Base-by-base conservation (phyloP, 1,140 invertebrate genomes). In the Galleria mellonella region DNA sequence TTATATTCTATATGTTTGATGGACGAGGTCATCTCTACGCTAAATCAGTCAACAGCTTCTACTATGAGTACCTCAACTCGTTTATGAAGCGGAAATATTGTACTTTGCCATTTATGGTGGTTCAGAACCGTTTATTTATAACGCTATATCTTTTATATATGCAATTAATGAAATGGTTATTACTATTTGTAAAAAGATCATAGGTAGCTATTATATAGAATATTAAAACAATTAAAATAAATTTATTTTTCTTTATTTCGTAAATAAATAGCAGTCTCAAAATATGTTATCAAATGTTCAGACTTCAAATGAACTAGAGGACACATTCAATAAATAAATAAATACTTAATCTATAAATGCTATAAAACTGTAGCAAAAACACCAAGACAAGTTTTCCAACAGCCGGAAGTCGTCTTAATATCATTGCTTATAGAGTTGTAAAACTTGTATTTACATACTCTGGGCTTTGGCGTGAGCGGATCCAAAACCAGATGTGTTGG, bases 11-110 rank as follows among this genome's bases (percentile, higher is more conserved):
- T n/a, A n/a, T n/a, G 94, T 46, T 86, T 98, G 9, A 96, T 93
- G 63, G 90, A 93, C 35, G 95, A 93, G 63, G 95, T 96, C 94
- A 96, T 0, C 85, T 98, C 2, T 98, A 98, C 83, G 85, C 92
- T 35, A 90, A 93, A 52, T 92, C 91, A 14, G 94, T 95, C 1
- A 93, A 95, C 56, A 83, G 90, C 57, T 91, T 92, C 43, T 94
- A 92, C 73, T 86, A 93, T 40, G 89, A 90, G 58, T 92, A 94
- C 71, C 78, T 95, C 23, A 94, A 94, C 62, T 93, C 93, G 9
- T 92, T 94, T 43, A 87, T 95, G 72, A 63, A 92, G 59, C 89
- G 91, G 9, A 91, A 91, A 73, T 74, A n/a, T n/a, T 93, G 46
- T 93, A 47, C 65, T 43, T 7, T 14, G n/a, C n/a, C n/a, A n/a